Evolutionary conservation across 2,113 vertebrate species (phyloP), one percentile per base, ranked within the genome.

Genomic region (Neodontobutis hainanensis): DNA sequence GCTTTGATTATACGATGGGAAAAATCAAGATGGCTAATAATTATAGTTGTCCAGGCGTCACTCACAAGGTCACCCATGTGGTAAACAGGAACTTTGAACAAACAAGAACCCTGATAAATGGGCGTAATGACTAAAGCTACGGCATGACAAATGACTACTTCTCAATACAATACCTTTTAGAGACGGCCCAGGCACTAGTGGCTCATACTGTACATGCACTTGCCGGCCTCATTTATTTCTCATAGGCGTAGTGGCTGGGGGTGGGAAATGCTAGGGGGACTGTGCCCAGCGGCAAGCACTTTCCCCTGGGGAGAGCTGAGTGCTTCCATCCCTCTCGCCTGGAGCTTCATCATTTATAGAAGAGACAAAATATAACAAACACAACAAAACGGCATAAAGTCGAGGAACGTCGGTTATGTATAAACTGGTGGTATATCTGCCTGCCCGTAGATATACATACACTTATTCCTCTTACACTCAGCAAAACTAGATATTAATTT

Each of bases 361-460:
- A 2, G 82, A 86, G 78, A 87, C 85, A 87, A 88, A 89, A 85
- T 88, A 87, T 85, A 90, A 85, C 87, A 88, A 89, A 90, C 82
- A 83, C 68, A 85, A 85, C 85, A 89, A 89, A 90, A 80, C 78
- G 68, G 46, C 11, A 62, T 65, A 63, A 81, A 77, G 67, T 50
- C 72, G 65, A 32, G 77, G 70, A 57, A 79, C 69, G 19, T 53
- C n/a, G 40, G 61, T 75, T 69, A 40, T 38, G 51, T 32, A 11
- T 6, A 14, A n/a, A 9, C n/a, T 5, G 5, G 38, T 40, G 5
- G 38, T 27, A 40, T 8, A 6, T 40, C 8, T 40, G 38, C 38
- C 52, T 36, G 52, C 52, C 34, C 6, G 52, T 5, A 6, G 52
- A 55, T 32, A 38, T 38, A 8, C 15, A 55, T 53, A 6, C 8